phyloP scores from a whole-genome alignment of 2,797 vertebrate genomes.

The Gadopsis bispinosus region DNA sequence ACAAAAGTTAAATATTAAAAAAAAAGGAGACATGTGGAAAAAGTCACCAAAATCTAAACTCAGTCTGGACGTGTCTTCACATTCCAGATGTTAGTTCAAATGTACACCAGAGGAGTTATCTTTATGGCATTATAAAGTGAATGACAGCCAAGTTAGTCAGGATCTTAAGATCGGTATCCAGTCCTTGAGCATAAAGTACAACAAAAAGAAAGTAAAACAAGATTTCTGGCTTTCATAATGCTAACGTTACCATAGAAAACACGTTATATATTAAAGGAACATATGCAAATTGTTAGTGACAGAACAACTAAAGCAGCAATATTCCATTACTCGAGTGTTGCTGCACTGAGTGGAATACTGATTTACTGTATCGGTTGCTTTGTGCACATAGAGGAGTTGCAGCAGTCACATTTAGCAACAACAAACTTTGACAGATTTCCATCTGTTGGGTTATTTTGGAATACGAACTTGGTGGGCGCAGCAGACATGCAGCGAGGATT shows the following conservation, averaged over 20 bases:
- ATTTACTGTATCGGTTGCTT: background rate
- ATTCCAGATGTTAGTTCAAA: background rate
- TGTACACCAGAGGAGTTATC: background rate
- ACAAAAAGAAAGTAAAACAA: background rate
- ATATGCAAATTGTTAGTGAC: background rate
- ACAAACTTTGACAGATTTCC: slow-evolving; percentile 6
- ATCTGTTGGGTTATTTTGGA: slow-evolving; percentile 6
- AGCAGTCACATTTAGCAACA: background rate
- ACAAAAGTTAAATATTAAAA: background rate
- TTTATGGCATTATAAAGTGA: background rate
- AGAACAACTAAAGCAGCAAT: background rate
- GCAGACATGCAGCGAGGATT: background rate
- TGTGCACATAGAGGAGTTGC: background rate
- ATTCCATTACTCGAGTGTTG: background rate
- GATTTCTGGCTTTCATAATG: background rate
- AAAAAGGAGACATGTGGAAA: background rate
- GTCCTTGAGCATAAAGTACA: background rate
- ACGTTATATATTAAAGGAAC: background rate
- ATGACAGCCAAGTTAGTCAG: background rate
- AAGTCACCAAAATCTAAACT: background rate
- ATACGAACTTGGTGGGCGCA: background rate
- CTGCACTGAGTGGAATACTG: background rate
- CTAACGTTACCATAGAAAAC: background rate
- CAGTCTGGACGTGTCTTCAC: background rate
- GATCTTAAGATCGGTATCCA: background rate